Conservation (phyloP, 2,797 vertebrate genomes). For the Chrysocyon brachyurus region DNA sequence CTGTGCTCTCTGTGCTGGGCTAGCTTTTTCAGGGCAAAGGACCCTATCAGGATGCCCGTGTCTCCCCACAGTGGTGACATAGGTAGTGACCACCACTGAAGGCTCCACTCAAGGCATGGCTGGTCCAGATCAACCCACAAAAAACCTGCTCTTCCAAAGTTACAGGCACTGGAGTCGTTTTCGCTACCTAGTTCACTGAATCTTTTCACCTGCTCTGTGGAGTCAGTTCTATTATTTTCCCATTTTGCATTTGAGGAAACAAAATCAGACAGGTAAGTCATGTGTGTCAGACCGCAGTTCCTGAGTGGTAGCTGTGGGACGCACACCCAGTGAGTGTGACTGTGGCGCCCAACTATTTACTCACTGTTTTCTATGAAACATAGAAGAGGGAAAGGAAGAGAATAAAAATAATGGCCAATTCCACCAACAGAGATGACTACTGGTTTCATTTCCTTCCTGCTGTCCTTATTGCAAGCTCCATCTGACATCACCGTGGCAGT, state of each 20-base stretch:
- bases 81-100: neutral
- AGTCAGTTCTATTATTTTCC: neutral
- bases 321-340: neutral
- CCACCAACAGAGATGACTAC: neutral
- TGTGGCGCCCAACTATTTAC: neutral
- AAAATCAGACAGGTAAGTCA: neutral
- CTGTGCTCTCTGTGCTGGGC: neutral
- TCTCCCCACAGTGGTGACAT: neutral
- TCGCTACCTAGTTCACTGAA: neutral
- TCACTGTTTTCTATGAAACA: neutral
- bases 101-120: rapidly evolving
- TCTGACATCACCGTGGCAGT: neutral
- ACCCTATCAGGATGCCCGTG: neutral
- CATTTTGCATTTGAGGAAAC: neutral
- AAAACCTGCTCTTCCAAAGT: neutral
- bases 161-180: neutral
- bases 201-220: neutral
- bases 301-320: neutral
- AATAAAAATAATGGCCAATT: neutral
- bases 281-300: neutral
- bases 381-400: neutral
- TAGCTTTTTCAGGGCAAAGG: neutral
- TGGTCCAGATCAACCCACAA: neutral
- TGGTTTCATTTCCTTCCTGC: neutral
- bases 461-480: neutral